Base-by-base conservation (phyloP, 1,140 invertebrate species). In the Nautilus pompilius region DNA sequence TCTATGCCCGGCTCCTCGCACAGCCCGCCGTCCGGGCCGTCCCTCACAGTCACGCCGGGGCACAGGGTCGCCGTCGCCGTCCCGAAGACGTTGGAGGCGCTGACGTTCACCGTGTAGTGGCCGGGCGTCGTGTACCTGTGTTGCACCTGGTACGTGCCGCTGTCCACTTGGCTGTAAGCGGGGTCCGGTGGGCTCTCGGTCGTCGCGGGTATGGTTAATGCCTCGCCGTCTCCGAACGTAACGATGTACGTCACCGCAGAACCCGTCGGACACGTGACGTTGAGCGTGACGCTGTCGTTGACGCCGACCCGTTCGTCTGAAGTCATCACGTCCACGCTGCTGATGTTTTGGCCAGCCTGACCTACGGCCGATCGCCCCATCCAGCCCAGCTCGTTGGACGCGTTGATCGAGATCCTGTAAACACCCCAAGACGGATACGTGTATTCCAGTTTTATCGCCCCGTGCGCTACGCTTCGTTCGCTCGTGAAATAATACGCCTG, bases 321-420 rank as follows among this genome's bases (percentile, higher is more conserved):
- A 26, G 74, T 73, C 13, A 61, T 64, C 17, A 82, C 29, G 65
- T 82, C 80, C 8, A 80, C 51, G 36, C 67, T 72, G 3, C 74
- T 74, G n/a, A 82, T 75, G 58, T 79, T 76, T 51, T 80, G 59
- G 4, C 80, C 80, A 24, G 80, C 79, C 54, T 80, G 77, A 1
- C 74, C 61, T 5, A 68, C 32, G n/a, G 67, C 62, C 45, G 66
- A 69, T 3, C 66, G 60, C 0, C 58, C 60, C 10, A 76, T 60
- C 10, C 67, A 65, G 32, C 68, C 72, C 8, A 82, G 74, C 61
- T 74, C 74, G 53, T 80, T 82, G 17, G 36, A 59, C 5, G 76
- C 79, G 1, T 63, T 65, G 5, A 75, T 74, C 49, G 60, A 63
- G 1, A 80, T 69, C 17, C 41, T 66, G 59, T 82, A 82, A 28